Percentiles rank a stretch among this genome's conserved stretches.
Conservation (phyloP, 2,113 vertebrate genomes). For the Malaclemys terrapin region DNA sequence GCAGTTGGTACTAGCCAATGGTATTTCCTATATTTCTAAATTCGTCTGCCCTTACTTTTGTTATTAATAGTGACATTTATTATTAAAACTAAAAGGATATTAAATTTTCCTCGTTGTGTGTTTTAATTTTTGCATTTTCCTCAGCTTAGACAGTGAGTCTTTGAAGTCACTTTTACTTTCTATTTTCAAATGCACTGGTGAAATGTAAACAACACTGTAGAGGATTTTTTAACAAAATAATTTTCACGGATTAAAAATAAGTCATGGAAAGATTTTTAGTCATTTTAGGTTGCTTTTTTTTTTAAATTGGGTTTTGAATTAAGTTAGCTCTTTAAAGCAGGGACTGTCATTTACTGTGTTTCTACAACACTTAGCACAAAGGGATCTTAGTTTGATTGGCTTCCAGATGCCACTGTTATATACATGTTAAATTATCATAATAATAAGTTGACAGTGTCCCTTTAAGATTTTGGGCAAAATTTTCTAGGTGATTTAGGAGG, state of each 20-base stretch:
- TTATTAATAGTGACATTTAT: background rate
- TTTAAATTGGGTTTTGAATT: background rate
- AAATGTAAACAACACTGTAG: background rate
- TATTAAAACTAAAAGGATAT: background rate
- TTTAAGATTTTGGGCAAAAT: background rate
- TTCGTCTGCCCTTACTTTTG: background rate
- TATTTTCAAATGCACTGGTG: background rate
- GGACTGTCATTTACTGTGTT: background rate
- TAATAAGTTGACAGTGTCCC: background rate
- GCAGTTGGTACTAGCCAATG: background rate
- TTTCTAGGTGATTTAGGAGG: background rate
- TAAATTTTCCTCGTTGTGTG: rapidly evolving
- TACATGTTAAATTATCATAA: background rate
- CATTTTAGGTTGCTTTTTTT: background rate
- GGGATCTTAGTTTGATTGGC: background rate
- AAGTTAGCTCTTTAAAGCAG: background rate
- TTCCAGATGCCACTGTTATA: background rate
- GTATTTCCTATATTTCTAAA: background rate
- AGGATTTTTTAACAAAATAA: background rate
- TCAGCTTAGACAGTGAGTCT: rapidly evolving
- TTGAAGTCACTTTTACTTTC: background rate
- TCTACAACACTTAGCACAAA: background rate
- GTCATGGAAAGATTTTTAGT: background rate
- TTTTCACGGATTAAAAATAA: background rate
- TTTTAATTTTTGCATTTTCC: background rate